Evolutionary conservation across 1,140 invertebrate genomes (phyloP).

Genomic region (Drosophila bocqueti): DNA sequence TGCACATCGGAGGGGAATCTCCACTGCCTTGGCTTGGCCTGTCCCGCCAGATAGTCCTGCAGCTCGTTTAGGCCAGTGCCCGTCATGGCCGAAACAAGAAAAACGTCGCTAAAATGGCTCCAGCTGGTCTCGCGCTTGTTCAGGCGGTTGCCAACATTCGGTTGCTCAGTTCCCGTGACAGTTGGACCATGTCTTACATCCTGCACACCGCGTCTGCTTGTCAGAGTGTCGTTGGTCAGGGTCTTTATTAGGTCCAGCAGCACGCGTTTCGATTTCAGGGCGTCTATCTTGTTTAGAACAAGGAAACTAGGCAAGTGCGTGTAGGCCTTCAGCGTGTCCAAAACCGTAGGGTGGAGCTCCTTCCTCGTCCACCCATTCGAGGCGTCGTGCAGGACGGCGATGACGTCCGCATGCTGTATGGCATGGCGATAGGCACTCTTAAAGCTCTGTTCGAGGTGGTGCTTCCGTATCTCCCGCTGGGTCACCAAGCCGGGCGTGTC

Average conservation of each 20-base stretch:
- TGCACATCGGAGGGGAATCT: conserved; percentile 88
- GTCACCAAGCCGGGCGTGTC: conserved; percentile 94
- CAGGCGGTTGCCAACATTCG: conserved; percentile 20
- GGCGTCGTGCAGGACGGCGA: conserved; percentile 94
- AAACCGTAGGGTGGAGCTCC: conserved; percentile 89
- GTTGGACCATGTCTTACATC: not conserved
- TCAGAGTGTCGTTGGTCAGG: conserved; percentile 89
- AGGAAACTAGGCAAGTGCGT: conserved; percentile 90
- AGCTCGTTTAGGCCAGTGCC: conserved; percentile 91
- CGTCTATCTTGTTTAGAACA: conserved; percentile 96
- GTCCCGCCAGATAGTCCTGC: conserved; percentile 89
- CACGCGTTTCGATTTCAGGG: conserved; percentile 90
- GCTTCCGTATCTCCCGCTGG: conserved; percentile 88
- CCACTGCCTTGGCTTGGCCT: conserved; percentile 89
- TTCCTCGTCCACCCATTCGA: conserved; percentile 89
- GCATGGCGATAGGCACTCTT: conserved; percentile 88
- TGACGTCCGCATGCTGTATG: conserved; percentile 91
- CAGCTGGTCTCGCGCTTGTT: conserved; percentile 86
- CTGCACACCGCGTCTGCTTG: conserved; percentile 78
- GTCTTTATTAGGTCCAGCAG: conserved; percentile 89
- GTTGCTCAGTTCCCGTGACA: not conserved
- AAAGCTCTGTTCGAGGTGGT: conserved; percentile 89
- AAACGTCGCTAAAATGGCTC: conserved; percentile 93
- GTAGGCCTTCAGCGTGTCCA: conserved; percentile 89
- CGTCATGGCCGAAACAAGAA: conserved; percentile 94